Conservation (phyloP, 2,113 vertebrate species). For the Pavo muticus region DNA sequence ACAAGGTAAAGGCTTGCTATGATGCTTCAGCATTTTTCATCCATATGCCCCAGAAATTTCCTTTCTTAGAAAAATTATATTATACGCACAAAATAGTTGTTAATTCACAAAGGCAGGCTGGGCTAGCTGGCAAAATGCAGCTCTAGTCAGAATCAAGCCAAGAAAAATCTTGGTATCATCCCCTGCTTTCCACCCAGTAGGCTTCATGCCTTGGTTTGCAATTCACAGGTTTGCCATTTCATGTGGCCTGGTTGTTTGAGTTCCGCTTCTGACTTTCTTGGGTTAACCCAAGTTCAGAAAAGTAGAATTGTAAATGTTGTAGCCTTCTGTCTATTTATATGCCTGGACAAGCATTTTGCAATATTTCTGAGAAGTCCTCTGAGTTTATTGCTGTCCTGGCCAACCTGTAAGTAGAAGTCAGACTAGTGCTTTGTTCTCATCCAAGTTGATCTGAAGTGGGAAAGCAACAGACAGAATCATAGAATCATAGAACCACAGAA, state of each 20-base stretch:
- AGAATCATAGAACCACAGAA: too few species aligned
- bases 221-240: background rate
- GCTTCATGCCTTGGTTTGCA: background rate
- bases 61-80: background rate
- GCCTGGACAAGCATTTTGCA: background rate
- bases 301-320: background rate
- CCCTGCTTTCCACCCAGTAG: background rate
- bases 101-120: background rate
- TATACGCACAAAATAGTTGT: background rate
- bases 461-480: background rate
- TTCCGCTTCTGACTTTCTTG: background rate
- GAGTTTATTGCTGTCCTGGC: background rate
- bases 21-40: background rate
- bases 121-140: background rate
- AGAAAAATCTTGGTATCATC: background rate
- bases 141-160: background rate
- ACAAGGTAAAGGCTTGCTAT: background rate
- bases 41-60: background rate
- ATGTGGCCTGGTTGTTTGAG: background rate
- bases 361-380: background rate
- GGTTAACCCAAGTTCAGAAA: background rate
- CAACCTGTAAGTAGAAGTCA: background rate
- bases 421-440: background rate
- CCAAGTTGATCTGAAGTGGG: background rate
- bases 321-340: background rate